These are phyloP conservation scores for Molorchus minor DNA, from an alignment of 2,888 invertebrate genomes.

Conservation along the genomic window DNA sequence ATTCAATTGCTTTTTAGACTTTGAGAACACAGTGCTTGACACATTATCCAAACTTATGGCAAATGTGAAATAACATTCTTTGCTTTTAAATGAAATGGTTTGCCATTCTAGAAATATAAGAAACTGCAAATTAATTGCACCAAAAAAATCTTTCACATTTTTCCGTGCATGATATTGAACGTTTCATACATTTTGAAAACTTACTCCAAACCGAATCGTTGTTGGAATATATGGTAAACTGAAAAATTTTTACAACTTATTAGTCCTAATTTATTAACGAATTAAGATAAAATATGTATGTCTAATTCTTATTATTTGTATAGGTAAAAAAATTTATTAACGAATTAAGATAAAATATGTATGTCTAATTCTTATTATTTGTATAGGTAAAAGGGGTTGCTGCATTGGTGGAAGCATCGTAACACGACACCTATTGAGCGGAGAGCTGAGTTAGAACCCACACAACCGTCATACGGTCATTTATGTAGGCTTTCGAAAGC, in stretches of 20 bases:
- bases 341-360: background rate
- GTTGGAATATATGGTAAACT: conserved; percentile 10
- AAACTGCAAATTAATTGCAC: conserved; percentile 1
- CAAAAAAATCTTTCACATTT: background rate
- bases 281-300: background rate
- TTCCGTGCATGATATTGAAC: background rate
- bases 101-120: background rate
- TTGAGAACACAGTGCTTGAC: conserved; percentile 2
- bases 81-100: background rate
- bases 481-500: too few relatives aligned
- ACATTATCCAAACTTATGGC: background rate
- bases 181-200: background rate
- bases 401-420: too few relatives aligned
- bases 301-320: background rate
- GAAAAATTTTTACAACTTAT: background rate
- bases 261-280: background rate
- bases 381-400: background rate
- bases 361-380: background rate
- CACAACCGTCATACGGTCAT: too few relatives aligned
- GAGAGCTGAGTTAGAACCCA: too few relatives aligned
- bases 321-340: background rate
- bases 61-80: conserved; percentile 2
- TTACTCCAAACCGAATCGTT: background rate
- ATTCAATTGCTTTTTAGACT: conserved; percentile 7
- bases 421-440: too few relatives aligned